phyloP scores from a whole-genome alignment of 35 echinoderm and acorn worm genomes.

The Amphiura filiformis region DNA sequence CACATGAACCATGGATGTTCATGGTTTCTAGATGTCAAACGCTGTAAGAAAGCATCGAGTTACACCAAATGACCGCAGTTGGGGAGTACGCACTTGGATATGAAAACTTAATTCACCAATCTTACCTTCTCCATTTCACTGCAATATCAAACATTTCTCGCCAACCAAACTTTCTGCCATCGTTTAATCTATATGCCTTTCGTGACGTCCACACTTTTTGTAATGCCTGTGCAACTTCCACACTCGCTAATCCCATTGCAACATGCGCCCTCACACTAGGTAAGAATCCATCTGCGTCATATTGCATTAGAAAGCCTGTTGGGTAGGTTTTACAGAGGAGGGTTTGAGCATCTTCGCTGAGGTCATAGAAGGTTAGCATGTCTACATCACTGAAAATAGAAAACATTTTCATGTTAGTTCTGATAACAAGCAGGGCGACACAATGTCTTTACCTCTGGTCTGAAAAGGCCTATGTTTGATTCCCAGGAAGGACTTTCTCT shows the following conservation, averaged over 20 bases:
- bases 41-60: too few relatives aligned
- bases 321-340: slow-evolving; percentile 58
- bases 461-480: too few relatives aligned
- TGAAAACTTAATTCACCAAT: too few relatives aligned
- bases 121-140: slow-evolving; percentile 88
- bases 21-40: too few relatives aligned
- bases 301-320: slow-evolving; percentile 57
- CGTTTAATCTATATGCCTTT: slow-evolving; percentile 24
- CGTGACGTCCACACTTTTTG: slow-evolving; percentile 61
- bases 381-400: slow-evolving; percentile 73
- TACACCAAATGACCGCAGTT: too few relatives aligned
- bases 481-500: background rate
- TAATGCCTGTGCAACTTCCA: slow-evolving; percentile 75
- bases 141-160: slow-evolving; percentile 73
- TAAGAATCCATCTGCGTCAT: slow-evolving; percentile 82
- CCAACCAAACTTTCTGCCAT: slow-evolving; percentile 80
- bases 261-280: slow-evolving; percentile 62
- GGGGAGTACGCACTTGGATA: too few relatives aligned
- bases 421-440: too few relatives aligned
- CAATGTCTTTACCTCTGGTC: too few relatives aligned
- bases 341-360: slow-evolving; percentile 37
- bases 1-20: too few relatives aligned
- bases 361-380: slow-evolving; percentile 58
- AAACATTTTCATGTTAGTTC: too few relatives aligned
- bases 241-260: slow-evolving; percentile 72